Evolutionary conservation across 2,113 vertebrate species (phyloP).

Genomic region (Strix aluco): DNA sequence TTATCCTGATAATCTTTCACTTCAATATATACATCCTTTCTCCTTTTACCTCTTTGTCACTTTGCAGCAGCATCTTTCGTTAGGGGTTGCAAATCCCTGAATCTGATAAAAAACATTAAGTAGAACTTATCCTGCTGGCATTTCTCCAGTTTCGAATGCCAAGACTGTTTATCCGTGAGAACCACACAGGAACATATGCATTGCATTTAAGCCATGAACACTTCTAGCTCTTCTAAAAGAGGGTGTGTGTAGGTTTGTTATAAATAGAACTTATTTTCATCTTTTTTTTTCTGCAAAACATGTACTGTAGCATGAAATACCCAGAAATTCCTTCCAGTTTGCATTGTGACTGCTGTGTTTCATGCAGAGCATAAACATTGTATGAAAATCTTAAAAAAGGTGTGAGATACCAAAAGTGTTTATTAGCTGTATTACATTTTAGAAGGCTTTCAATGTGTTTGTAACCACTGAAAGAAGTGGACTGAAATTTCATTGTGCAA

Average conservation of each 20-base stretch:
- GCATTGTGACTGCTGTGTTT: neutral
- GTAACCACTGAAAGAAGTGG: neutral
- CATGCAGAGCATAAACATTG: neutral
- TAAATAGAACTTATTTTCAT: neutral
- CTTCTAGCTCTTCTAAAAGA: neutral
- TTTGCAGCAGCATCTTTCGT: neutral
- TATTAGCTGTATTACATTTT: neutral
- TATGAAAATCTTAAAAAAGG: neutral
- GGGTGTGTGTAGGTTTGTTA: neutral
- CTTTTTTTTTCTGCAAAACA: neutral
- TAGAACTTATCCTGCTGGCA: neutral
- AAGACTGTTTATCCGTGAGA: neutral
- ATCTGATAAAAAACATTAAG: neutral
- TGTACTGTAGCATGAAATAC: neutral
- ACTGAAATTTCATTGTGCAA: neutral
- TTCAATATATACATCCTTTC: neutral
- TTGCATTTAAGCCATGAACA: neutral
- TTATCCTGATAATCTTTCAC: neutral
- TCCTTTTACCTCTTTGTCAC: neutral
- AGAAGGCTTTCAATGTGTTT: neutral
- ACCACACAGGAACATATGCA: neutral
- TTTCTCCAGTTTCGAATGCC: neutral
- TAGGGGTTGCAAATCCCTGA: neutral
- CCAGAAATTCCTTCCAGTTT: neutral
- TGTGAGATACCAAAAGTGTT: neutral